A percentile compares a stretch with the other conserved stretches of the same genome.
Evolutionary conservation across 1,140 invertebrate genomes (phyloP).

Genomic region (Mercenaria mercenaria): DNA sequence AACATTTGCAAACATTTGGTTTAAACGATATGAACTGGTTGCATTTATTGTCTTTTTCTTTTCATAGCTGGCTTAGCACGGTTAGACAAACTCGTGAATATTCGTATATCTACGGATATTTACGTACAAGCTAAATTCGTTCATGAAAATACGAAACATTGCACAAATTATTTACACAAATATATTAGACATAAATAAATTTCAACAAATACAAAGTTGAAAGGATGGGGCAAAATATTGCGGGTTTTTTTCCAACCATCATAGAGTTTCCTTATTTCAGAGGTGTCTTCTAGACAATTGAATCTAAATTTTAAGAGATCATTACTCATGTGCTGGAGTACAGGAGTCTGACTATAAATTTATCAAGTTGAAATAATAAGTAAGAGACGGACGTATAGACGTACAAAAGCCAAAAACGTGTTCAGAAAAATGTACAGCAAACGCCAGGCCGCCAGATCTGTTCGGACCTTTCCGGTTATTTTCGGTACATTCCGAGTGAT

Average conservation of each 20-base stretch:
- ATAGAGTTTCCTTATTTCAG: no score
- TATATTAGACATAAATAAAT: background rate
- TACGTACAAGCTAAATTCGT: background rate
- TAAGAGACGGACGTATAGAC: conserved; percentile 43
- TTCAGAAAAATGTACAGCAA: conserved; percentile 50
- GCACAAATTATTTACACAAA: background rate
- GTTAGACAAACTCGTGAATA: background rate
- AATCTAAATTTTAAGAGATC: background rate
- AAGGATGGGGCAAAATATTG: background rate
- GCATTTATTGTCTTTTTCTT: background rate
- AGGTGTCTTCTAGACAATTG: background rate
- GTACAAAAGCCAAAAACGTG: conserved; percentile 55
- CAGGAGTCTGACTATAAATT: no score
- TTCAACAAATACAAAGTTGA: background rate
- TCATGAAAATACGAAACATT: background rate
- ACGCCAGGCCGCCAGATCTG: background rate
- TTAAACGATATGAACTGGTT: background rate
- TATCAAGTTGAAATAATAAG: background rate
- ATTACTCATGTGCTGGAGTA: no score
- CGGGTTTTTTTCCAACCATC: no score
- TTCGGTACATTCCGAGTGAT: no score
- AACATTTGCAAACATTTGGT: background rate
- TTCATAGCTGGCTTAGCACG: background rate
- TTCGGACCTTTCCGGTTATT: background rate
- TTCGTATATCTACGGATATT: background rate